phyloP scores from a whole-genome alignment of 1,140 invertebrate species.

The Hirudo medicinalis region DNA sequence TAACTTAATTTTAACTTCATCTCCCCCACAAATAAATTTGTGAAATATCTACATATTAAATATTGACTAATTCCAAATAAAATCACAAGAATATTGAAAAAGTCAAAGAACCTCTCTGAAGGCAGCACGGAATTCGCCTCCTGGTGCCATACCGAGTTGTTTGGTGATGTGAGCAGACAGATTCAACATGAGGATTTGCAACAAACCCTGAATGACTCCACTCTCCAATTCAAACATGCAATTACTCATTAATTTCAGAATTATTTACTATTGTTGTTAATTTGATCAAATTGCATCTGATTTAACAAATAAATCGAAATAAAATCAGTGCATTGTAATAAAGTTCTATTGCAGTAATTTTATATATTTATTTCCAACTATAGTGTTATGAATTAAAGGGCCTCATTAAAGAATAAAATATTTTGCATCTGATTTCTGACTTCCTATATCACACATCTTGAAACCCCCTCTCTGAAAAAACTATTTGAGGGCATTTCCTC shows the following conservation, averaged over 20 bases:
- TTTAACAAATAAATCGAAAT: neutral
- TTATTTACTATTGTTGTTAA: constrained; percentile 11
- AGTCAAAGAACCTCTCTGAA: constrained; percentile 58
- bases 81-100: neutral
- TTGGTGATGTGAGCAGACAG: constrained; percentile 84
- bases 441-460: too few relatives aligned
- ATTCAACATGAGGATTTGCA: constrained; percentile 76
- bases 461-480: too few relatives aligned
- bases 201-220: constrained; percentile 65
- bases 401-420: too few relatives aligned
- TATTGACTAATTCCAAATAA: neutral
- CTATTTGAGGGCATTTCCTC: too few relatives aligned
- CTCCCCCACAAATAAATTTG: neutral
- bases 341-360: too few relatives aligned
- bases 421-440: too few relatives aligned
- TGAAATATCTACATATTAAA: neutral
- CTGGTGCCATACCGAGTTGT: constrained; percentile 89
- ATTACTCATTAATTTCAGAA: constrained; percentile 20
- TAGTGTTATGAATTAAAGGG: too few relatives aligned
- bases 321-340: neutral
- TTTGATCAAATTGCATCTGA: constrained; percentile 9
- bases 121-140: constrained; percentile 82
- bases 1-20: constrained; percentile 3
- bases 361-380: too few relatives aligned
- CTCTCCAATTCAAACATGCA: constrained; percentile 35